These are phyloP conservation scores for Rhopilema esculentum DNA, from an alignment of 30 jellyfish, hydroid and myxozoan species.

Conservation along the genomic window DNA sequence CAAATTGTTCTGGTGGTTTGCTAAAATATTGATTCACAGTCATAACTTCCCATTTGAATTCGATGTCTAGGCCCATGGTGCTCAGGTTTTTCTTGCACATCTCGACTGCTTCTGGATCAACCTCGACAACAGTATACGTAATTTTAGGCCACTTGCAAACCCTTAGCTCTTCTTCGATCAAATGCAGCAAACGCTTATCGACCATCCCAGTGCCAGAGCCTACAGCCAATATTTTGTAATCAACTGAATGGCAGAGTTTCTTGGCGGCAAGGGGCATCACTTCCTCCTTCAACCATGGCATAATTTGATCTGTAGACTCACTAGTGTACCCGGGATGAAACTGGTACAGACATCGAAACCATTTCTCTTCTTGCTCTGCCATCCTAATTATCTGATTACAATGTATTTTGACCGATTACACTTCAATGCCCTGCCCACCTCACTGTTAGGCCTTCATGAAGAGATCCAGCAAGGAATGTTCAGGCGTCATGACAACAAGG, in stretches of 20 bases:
- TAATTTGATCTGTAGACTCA: slow-evolving; percentile 30
- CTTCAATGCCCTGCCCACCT: too few relatives aligned
- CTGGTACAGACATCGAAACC: slow-evolving; percentile 44
- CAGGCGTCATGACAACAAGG: too few relatives aligned
- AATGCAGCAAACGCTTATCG: slow-evolving; percentile 39
- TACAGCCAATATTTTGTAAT: slow-evolving; percentile 32
- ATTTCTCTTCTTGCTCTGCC: slow-evolving; percentile 10
- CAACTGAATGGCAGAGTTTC: neutral
- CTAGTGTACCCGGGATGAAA: slow-evolving; percentile 38
- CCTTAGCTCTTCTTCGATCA: slow-evolving; percentile 2
- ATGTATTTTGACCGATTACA: too few relatives aligned
- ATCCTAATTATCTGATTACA: too few relatives aligned
- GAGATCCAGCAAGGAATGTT: too few relatives aligned
- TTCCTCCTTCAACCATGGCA: slow-evolving; percentile 27
- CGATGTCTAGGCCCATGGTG: slow-evolving; percentile 26
- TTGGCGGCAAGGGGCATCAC: slow-evolving; percentile 35
- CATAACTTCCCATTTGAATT: slow-evolving; percentile 23
- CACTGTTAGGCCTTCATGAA: too few relatives aligned
- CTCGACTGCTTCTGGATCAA: slow-evolving; percentile 54
- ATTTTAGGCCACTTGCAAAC: slow-evolving; percentile 5
- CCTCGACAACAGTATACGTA: slow-evolving; percentile 36
- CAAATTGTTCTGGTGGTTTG: slow-evolving; percentile 14
- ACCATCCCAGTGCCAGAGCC: slow-evolving; percentile 57
- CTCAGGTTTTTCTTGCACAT: slow-evolving; percentile 25
- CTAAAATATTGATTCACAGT: slow-evolving; percentile 5